Conservation (phyloP, 2,113 vertebrate genomes). For the Rhabdornis inornatus region DNA sequence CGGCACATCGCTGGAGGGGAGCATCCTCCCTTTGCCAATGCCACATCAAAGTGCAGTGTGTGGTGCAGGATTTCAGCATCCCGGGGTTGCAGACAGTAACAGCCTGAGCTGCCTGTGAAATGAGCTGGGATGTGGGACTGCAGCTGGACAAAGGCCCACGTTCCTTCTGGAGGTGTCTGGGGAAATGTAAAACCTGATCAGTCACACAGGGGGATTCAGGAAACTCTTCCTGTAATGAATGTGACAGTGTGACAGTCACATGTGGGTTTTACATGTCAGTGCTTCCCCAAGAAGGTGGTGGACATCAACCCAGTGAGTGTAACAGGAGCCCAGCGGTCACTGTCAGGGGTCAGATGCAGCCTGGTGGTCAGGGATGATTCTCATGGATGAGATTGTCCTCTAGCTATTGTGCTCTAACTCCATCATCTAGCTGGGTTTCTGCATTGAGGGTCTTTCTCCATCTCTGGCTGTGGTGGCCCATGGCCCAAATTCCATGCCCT, state of each 20-base stretch:
- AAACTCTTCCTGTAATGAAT: background rate
- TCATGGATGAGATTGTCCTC: background rate
- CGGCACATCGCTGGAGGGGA: background rate
- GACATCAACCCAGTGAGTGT: background rate
- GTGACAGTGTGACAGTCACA: background rate
- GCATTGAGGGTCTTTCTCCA: background rate
- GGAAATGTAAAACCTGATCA: background rate
- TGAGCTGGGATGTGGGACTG: background rate
- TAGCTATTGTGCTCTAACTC: background rate
- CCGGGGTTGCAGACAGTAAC: background rate
- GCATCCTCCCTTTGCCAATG: conserved; percentile 12
- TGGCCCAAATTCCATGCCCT: background rate
- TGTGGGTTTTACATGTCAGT: fast-evolving
- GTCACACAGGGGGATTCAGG: background rate
- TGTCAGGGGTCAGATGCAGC: background rate
- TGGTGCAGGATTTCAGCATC: background rate
- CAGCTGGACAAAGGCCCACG: background rate
- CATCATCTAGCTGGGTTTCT: background rate
- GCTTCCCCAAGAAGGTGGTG: background rate
- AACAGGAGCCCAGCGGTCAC: background rate
- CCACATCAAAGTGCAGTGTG: conserved; percentile 32
- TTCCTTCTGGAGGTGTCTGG: background rate
- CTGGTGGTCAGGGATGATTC: background rate
- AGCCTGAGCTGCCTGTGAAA: background rate
- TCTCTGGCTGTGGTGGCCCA: background rate